phyloP scores from a whole-genome alignment of 2,113 vertebrate genomes.

The Tichodroma muraria region DNA sequence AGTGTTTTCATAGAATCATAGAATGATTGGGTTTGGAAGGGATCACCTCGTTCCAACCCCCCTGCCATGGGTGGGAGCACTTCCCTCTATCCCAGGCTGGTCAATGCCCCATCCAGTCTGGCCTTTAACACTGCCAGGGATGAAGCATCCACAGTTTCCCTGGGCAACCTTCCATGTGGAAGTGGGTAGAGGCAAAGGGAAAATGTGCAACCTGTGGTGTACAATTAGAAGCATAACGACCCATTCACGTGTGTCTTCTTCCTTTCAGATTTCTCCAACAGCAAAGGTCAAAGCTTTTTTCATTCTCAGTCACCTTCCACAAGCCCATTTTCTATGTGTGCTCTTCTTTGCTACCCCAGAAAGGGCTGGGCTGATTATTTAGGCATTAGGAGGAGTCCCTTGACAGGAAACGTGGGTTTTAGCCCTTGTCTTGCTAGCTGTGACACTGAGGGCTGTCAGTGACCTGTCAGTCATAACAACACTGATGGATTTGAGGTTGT shows the following conservation, averaged over 20 bases:
- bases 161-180: background rate
- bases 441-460: background rate
- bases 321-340: background rate
- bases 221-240: background rate
- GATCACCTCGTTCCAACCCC: rapidly evolving
- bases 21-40: background rate
- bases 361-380: background rate
- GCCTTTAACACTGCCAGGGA: background rate
- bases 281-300: background rate
- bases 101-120: background rate
- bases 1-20: background rate
- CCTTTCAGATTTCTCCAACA: background rate
- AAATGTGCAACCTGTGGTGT: background rate
- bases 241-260: background rate
- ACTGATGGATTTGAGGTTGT: background rate
- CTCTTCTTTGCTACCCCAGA: background rate
- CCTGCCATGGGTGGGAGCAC: background rate
- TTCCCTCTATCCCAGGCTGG: background rate
- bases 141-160: background rate
- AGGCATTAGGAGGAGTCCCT: background rate
- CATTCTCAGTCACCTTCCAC: background rate
- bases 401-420: background rate
- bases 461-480: background rate
- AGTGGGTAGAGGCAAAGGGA: background rate
- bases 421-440: background rate